A percentile compares a stretch with the other conserved stretches of the same genome.
Conservation (phyloP, 2,888 invertebrate genomes). For the Oegoconia quadripuncta region DNA sequence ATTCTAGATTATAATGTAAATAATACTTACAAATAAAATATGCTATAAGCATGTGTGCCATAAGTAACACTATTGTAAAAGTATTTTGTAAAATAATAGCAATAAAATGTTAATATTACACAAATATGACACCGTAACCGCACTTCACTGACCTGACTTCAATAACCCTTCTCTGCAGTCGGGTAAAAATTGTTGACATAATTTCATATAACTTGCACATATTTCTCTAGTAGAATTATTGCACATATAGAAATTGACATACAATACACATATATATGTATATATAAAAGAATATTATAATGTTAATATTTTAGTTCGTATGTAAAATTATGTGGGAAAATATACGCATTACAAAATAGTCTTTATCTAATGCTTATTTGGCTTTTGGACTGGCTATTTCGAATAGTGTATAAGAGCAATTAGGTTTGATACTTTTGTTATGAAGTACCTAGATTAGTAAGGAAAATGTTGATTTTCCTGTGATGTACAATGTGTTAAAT, state of each 20-base stretch:
- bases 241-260: constrained; percentile 20
- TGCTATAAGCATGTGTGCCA: constrained; percentile 77
- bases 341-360: constrained; percentile 76
- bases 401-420: constrained; percentile 57
- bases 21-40: constrained; percentile 31
- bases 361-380: constrained; percentile 64
- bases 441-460: constrained; percentile 39
- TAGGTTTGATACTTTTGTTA: constrained; percentile 46
- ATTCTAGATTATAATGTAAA: constrained; percentile 45
- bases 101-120: constrained; percentile 11
- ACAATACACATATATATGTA: too few relatives aligned
- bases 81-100: constrained; percentile 48
- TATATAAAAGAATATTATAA: constrained; percentile 20
- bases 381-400: constrained; percentile 72
- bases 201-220: constrained; percentile 10
- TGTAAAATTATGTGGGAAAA: constrained; percentile 75
- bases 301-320: constrained; percentile 54
- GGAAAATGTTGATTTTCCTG: constrained; percentile 36
- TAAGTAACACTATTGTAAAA: constrained; percentile 65
- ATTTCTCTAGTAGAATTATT: constrained; percentile 25
- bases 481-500: constrained; percentile 26
- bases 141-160: neutral
- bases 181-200: neutral
- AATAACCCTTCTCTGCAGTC: constrained; percentile 2
- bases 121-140: neutral